These are phyloP conservation scores for Nymphalis urticae DNA, from an alignment of 2,888 invertebrate genomes.

Conservation along the genomic window DNA sequence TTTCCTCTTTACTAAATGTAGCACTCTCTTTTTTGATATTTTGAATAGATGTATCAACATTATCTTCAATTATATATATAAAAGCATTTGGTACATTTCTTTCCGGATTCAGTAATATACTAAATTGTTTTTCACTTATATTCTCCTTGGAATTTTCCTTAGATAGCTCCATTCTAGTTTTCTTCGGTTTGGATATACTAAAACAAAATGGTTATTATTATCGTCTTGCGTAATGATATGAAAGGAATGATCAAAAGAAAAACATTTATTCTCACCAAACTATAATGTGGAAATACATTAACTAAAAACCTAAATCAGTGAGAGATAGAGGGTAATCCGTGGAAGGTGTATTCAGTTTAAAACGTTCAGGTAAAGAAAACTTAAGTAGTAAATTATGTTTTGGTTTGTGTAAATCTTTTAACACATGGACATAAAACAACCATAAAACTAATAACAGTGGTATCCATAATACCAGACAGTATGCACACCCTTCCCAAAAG, in stretches of 20 bases:
- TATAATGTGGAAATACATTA: neutral
- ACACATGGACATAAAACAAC: constrained; percentile 53
- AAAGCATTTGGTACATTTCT: too few species aligned
- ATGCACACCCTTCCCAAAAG: constrained; percentile 55
- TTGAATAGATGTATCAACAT: neutral
- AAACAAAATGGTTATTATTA: constrained; percentile 8
- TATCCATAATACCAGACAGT: constrained; percentile 60
- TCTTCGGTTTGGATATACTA: constrained; percentile 2
- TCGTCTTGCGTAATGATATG: neutral
- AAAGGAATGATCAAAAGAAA: neutral
- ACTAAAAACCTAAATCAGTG: constrained; percentile 65
- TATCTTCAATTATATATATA: neutral
- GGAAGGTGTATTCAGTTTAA: neutral
- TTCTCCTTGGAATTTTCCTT: neutral
- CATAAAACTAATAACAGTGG: constrained; percentile 52
- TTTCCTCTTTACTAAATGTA: neutral
- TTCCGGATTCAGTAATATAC: neutral
- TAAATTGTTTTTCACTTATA: neutral
- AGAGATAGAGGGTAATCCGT: constrained; percentile 46
- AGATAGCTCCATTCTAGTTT: constrained; percentile 10
- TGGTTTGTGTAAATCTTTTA: constrained; percentile 44
- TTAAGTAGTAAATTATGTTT: constrained; percentile 1
- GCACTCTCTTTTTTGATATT: neutral
- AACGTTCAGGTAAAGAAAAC: neutral
- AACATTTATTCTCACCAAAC: neutral